Evolutionary conservation across 2,888 invertebrate genomes (phyloP), one percentile per base, ranked within the genome.

Genomic region (Pharmacophagus antenor): DNA sequence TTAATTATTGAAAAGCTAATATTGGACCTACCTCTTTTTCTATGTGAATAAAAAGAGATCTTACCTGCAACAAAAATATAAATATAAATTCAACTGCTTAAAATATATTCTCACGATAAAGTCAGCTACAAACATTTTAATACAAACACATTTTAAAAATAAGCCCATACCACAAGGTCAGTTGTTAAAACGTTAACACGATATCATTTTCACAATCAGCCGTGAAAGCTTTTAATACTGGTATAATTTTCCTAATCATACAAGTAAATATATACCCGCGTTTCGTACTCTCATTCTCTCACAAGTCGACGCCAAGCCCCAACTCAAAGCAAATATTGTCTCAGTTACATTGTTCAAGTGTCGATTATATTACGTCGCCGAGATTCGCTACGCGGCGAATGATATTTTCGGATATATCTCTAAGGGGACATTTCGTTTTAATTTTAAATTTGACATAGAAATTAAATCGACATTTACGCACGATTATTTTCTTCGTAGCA

Each of bases 161-260:
- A n/a, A 37, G n/a, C 37, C 6, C n/a, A 37, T 0, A 37, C 15
- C 3, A 31, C 12, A 10, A 37, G 37, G 37, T n/a, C n/a, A 37
- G 54, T 44, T 21, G 53, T 48, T 49, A 44, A 48, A 22, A 49
- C 18, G 48, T 46, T 23, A 56, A 49, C 44, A 49, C 8, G 44
- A 54, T 42, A 31, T 49, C 15, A 22, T 48, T 44, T 22, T 44
- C 48, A 48, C 44, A 49, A 59, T 55, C 27, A 55, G 37, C 18
- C 31, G 23, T 12, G 25, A 54, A 63, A 60, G 61, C 63, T 50
- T 51, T 55, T 61, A 59, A 62, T 60, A 58, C 59, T 46, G 59
- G 59, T 59, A 62, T 65, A 63, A 65, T 65, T 65, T 62, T 53
- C 62, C 56, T 63, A 63, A 65, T 63, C 57, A 61, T 62, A 54